Evolutionary conservation across 2,888 invertebrate genomes (phyloP).

Genomic region (Apoda limacodes): DNA sequence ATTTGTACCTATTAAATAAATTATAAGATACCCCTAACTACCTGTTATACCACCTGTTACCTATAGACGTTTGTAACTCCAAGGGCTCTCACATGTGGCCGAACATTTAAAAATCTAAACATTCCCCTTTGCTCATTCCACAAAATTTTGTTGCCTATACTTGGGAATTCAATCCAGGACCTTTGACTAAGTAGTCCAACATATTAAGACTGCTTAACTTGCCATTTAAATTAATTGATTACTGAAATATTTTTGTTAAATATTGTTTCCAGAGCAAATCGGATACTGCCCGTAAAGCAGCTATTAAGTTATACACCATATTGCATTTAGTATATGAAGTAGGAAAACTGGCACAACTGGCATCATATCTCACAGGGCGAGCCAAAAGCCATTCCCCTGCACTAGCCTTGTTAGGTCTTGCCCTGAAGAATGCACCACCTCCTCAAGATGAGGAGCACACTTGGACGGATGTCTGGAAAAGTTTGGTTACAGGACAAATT

Average conservation of each 20-base stretch:
- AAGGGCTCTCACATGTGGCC: too few species aligned
- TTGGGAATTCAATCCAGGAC: too few species aligned
- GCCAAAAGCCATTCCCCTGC: constrained; percentile 56
- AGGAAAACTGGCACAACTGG: constrained; percentile 60
- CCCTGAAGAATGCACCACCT: constrained; percentile 68
- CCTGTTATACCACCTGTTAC: too few species aligned
- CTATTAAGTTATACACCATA: constrained; percentile 56
- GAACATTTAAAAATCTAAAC: too few species aligned
- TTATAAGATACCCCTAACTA: too few species aligned
- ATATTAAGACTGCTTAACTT: too few species aligned
- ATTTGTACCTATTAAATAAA: too few species aligned
- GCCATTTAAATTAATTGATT: too few species aligned
- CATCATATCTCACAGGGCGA: constrained; percentile 70
- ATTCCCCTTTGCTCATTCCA: too few species aligned
- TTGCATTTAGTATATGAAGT: constrained; percentile 49
- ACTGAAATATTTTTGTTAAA: background rate
- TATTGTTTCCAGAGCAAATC: constrained; percentile 21
- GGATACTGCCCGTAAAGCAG: constrained; percentile 32
- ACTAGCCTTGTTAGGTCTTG: constrained; percentile 68
- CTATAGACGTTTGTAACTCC: too few species aligned
- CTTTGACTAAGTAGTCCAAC: too few species aligned
- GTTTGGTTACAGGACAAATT: constrained; percentile 49
- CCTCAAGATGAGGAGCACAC: constrained; percentile 26
- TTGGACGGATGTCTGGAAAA: constrained; percentile 34
- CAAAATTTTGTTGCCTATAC: too few species aligned